phyloP scores from a whole-genome alignment of 2,888 invertebrate genomes.

The Onchidella celtica region DNA sequence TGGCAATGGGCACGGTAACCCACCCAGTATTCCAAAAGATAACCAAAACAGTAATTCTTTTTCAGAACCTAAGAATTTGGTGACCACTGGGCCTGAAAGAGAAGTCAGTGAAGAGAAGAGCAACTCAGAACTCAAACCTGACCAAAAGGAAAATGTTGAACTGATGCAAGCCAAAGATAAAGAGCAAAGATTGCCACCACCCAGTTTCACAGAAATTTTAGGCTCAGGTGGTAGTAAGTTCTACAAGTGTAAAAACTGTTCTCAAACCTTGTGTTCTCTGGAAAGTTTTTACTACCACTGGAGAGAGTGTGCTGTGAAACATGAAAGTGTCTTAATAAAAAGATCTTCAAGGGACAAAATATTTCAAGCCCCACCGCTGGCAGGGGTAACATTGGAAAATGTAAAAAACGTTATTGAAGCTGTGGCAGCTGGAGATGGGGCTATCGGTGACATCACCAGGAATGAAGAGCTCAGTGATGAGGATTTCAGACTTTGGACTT shows the following conservation, averaged over 20 bases:
- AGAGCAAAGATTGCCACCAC: conserved; percentile 33
- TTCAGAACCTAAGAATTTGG: background rate
- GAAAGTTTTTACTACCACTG: conserved; percentile 53
- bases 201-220: conserved; percentile 51
- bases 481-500: background rate
- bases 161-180: too few relatives aligned
- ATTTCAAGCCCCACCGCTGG: background rate
- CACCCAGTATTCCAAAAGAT: background rate
- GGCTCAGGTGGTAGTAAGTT: conserved; percentile 55
- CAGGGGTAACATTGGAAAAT: conserved; percentile 28
- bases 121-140: background rate
- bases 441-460: background rate
- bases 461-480: conserved; percentile 2
- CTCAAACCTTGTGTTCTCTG: conserved; percentile 54
- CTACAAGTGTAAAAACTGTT: conserved; percentile 52
- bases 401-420: conserved; percentile 14
- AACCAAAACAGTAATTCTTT: background rate
- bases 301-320: conserved; percentile 48
- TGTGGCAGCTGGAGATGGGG: conserved; percentile 40
- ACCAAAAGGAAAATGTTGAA: background rate
- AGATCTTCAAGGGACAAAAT: conserved; percentile 6
- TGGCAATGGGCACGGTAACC: background rate
- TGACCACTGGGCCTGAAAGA: background rate
- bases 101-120: background rate
- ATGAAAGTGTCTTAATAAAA: background rate